Base-by-base conservation (phyloP, 2,797 vertebrate genomes). In the Arrhamphus sclerolepis region DNA sequence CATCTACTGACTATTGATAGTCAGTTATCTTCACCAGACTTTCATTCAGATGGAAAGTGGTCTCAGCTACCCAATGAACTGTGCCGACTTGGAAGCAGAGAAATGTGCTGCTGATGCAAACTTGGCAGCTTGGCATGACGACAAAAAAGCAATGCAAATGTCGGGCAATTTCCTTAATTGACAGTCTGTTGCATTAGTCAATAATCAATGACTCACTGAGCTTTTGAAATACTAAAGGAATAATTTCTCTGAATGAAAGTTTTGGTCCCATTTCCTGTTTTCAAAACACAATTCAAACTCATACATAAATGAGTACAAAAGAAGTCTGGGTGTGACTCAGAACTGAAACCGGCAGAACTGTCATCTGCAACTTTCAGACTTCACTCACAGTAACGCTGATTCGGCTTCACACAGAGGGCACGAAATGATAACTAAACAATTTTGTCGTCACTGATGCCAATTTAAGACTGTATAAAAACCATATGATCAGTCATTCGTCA, bases 101-200 rank as follows among this genome's bases (percentile, higher is more conserved):
- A 66, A 74, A 75, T 57, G 48, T 65, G 56, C 77, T 73, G 75
- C 52, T 70, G 68, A 70, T 3, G 9, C 60, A 67, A 69, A 67
- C 63, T 64, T 73, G 56, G 53, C 59, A 66, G 47, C 61, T 56
- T 78, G 75, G 57, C 53, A 63, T 28, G 42, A 44, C 46, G 48
- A 62, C 56, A 56, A 66, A 40, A 56, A 18, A 56, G 48, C 34
- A 14, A 60, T 56, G 68, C 56, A 71, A 68, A 70, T 76, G 46
- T 66, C 31, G 29, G 56, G 56, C 49, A 57, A 75, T 77, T 67
- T 72, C 62, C 63, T 56, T 67, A 71, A 83, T 72, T 72, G 56
- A 80, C 64, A 6, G 31, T 46, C 38, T 52, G 71, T 42, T 29
- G 47, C 39, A 40, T 64, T 40, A 56, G 62, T 69, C 22, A 1